Evolutionary conservation across 2,888 invertebrate genomes (phyloP).

Genomic region (Agonopterix heracliana): DNA sequence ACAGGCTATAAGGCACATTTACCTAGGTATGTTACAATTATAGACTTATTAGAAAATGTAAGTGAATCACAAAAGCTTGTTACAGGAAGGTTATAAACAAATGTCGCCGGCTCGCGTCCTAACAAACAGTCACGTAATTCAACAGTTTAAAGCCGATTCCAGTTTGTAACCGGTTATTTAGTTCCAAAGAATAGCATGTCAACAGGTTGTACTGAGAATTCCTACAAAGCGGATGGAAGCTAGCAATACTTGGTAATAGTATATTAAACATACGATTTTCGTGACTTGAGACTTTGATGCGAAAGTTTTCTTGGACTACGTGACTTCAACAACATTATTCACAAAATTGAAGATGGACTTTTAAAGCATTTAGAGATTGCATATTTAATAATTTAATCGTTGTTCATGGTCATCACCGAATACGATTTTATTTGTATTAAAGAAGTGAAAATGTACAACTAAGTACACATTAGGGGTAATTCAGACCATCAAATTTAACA

Average conservation of each 20-base stretch:
- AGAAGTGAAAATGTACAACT: too few species aligned
- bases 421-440: too few species aligned
- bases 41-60: too few species aligned
- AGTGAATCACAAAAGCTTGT: background rate
- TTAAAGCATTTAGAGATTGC: too few species aligned
- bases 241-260: constrained; percentile 14
- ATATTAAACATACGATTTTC: constrained; percentile 10
- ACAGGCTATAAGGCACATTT: too few species aligned
- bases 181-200: constrained; percentile 45
- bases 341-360: too few species aligned
- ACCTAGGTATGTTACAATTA: too few species aligned
- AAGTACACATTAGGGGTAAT: too few species aligned
- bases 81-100: constrained; percentile 22
- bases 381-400: too few species aligned
- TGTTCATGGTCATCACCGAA: too few species aligned
- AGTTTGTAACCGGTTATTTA: constrained; percentile 48
- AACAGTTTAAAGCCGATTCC: constrained; percentile 36
- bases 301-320: background rate
- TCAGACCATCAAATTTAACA: too few species aligned
- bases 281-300: background rate
- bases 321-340: too few species aligned
- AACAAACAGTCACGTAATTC: constrained; percentile 31
- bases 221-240: constrained; percentile 25
- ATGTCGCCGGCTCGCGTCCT: constrained; percentile 23
- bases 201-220: constrained; percentile 49